Base-by-base conservation (phyloP, 2,797 vertebrate genomes). In the Pseudocheirus occidentalis region DNA sequence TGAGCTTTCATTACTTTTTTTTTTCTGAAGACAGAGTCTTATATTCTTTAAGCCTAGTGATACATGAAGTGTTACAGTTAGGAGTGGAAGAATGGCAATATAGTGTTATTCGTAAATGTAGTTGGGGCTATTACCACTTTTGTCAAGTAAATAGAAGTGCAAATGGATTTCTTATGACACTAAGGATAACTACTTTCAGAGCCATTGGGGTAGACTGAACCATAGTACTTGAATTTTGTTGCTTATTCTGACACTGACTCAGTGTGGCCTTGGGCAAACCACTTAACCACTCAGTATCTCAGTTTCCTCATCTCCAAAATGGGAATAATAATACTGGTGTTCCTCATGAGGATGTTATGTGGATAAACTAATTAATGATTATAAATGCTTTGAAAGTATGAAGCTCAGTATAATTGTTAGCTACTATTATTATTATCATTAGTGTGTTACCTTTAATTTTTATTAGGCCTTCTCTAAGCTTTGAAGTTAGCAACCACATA, bases 281-380 rank as follows among this genome's bases (percentile, higher is more conserved):
- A 7, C 96, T 96, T 97, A 81, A 98, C 97, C 97, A 94, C 94
- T 94, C 97, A 97, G 97, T 58, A 97, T 97, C 94, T 97, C 95
- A 91, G 95, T 97, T 98, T 97, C 93, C 97, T 96, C 95, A 96
- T 94, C 96, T 97, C 90, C 96, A 98, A 98, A 98, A 95, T 97
- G 97, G 98, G 97, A 97, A 97, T 98, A 97, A 98, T 98, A 98
- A 98, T 98, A 96, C 97, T 96, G 97, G 95, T 97, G 87, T 98
- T 54, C 98, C 96, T 98, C 95, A 95, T 55, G 92, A 90, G 94
- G 97, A 92, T 96, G 97, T 98, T 98, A 95, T 94, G 98, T 98
- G 97, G 96, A 96, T 98, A 98, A 97, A 94, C 97, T 98, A 97
- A 94, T 98, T 98, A 97, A 98, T 97, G 97, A 98, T 98, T 98